These are phyloP conservation scores for Cataglyphis altisquamis DNA, from an alignment of 2,888 invertebrate species.

Conservation along the genomic window DNA sequence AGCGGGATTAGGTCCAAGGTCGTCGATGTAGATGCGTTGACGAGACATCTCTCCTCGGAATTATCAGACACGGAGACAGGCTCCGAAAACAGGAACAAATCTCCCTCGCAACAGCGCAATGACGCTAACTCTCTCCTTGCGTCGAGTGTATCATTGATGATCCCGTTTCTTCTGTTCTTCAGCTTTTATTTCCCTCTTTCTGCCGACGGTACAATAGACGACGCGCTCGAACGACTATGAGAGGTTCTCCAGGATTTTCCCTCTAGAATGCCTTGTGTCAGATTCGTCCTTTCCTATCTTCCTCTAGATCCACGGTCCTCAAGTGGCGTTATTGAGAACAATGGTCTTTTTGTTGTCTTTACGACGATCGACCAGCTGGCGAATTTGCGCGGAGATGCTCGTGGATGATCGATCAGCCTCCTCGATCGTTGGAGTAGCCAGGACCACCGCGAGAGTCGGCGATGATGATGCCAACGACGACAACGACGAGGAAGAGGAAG, in stretches of 20 bases:
- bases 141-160: constrained; percentile 11
- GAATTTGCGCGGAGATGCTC: constrained; percentile 30
- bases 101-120: constrained; percentile 21
- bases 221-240: constrained; percentile 38
- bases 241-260: constrained; percentile 57
- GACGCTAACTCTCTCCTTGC: neutral
- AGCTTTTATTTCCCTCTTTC: constrained; percentile 2
- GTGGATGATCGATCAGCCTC: neutral
- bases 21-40: constrained; percentile 25
- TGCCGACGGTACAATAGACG: constrained; percentile 24
- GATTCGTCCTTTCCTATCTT: constrained; percentile 71
- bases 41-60: neutral
- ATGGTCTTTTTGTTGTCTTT: constrained; percentile 63
- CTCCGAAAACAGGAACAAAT: constrained; percentile 29
- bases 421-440: constrained; percentile 57
- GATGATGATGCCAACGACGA: constrained; percentile 60
- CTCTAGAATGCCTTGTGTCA: constrained; percentile 74
- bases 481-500: constrained; percentile 54
- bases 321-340: constrained; percentile 74
- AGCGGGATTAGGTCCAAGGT: constrained; percentile 9
- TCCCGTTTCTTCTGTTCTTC: neutral
- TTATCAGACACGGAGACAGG: neutral
- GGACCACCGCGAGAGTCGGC: constrained; percentile 62
- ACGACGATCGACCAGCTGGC: constrained; percentile 37
- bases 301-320: constrained; percentile 63